Conservation (phyloP, 2,888 invertebrate species). For the Gastrophysa polygoni region DNA sequence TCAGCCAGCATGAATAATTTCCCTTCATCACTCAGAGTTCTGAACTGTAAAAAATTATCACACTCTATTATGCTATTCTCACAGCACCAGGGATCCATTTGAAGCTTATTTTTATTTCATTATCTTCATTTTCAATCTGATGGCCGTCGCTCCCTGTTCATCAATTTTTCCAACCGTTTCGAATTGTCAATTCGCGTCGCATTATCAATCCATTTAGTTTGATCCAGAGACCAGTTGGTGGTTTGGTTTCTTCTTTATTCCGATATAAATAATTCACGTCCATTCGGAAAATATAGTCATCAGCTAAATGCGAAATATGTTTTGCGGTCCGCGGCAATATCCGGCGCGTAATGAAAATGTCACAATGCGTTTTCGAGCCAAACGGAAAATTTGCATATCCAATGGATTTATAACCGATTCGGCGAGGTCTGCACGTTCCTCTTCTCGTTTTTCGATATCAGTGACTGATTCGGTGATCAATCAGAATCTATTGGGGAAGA, state of each 20-base stretch:
- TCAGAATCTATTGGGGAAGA: background rate
- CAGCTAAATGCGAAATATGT: constrained; percentile 33
- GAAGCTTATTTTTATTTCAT: background rate
- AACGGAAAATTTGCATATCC: constrained; percentile 26
- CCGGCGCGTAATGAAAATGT: constrained; percentile 32
- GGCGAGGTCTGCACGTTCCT: background rate
- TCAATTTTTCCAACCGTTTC: background rate
- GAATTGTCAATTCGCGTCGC: background rate
- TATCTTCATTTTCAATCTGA: background rate
- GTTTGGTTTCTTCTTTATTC: constrained; percentile 21
- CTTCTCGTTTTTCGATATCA: constrained; percentile 13
- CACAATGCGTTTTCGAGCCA: constrained; percentile 25
- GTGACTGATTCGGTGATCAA: background rate
- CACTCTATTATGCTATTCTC: too few species aligned
- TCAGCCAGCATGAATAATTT: background rate
- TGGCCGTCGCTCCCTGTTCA: background rate
- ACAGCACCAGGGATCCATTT: background rate
- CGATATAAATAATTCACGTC: constrained; percentile 30
- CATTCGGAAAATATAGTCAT: constrained; percentile 30
- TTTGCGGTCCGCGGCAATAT: constrained; percentile 30
- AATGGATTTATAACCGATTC: constrained; percentile 26
- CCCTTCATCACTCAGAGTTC: background rate
- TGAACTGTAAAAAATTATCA: background rate
- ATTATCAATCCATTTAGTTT: background rate
- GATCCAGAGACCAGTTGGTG: background rate